phyloP scores from a whole-genome alignment of 2,888 invertebrate species.

The Cyrtodaria siliqua region DNA sequence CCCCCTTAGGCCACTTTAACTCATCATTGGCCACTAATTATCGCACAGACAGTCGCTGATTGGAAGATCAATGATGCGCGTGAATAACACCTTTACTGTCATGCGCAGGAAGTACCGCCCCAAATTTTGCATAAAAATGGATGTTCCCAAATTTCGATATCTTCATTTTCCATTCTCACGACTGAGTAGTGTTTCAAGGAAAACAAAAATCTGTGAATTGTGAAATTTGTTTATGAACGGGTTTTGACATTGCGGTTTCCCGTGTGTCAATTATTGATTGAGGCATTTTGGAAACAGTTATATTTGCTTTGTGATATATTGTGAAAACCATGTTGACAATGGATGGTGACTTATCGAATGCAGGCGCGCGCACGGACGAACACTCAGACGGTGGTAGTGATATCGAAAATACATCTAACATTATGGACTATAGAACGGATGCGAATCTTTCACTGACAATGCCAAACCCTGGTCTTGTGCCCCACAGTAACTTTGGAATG shows the following conservation, averaged over 20 bases:
- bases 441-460: constrained; percentile 54
- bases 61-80: constrained; percentile 50
- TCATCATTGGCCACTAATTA: constrained; percentile 54
- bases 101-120: constrained; percentile 55
- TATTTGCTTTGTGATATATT: not conserved
- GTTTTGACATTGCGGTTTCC: not conserved
- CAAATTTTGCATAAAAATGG: constrained; percentile 65
- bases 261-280: no score
- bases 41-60: constrained; percentile 27
- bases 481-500: constrained; percentile 15
- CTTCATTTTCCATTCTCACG: constrained; percentile 43
- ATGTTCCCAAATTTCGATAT: constrained; percentile 25
- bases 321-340: constrained; percentile 47
- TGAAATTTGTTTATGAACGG: not conserved
- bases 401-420: constrained; percentile 53
- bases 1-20: constrained; percentile 43
- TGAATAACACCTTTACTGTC: constrained; percentile 30
- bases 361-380: constrained; percentile 39
- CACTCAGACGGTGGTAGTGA: constrained; percentile 60
- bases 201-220: not conserved
- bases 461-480: constrained; percentile 17
- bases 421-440: constrained; percentile 56
- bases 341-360: constrained; percentile 26
- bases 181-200: constrained; percentile 2
- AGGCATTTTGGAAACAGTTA: no score